Evolutionary conservation across 2,797 vertebrate genomes (phyloP), one percentile per base, ranked within the genome.

Genomic region (Semotilus atromaculatus): DNA sequence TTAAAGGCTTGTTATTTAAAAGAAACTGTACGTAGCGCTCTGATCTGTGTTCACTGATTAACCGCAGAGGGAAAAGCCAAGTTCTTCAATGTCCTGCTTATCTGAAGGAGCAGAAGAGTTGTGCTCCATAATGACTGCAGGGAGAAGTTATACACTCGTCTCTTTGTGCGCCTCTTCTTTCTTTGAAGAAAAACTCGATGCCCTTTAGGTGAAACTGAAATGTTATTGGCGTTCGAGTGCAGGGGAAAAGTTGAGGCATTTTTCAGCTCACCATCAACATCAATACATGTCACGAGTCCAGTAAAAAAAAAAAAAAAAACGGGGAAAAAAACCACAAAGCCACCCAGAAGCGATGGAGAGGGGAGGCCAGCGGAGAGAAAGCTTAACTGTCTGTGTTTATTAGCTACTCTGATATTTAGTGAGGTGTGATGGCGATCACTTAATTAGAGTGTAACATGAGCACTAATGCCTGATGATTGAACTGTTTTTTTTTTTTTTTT

Each of bases 321-420:
- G n/a, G n/a, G n/a, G n/a, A n/a, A n/a, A 82, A 85, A 29, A 73
- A 85, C 53, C 81, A 43, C 53, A 48, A 78, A 79, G 64, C 83
- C 76, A 58, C 83, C 80, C 83, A 72, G 83, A 79, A 77, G 64
- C 64, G 21, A 73, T 48, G 70, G 38, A 77, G 80, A 85, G 38
- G 70, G 60, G 38, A 76, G 64, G 34, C 45, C 53, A 62, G 21
- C 16, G 21, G 76, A 68, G 84, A 86, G 78, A 81, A 83, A 81
- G 62, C 86, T 88, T 78, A 85, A 88, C 84, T 87, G 87, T 86
- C 87, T 21, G 29, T 38, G 83, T 85, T 89, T 78, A 88, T 88
- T 90, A 90, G 85, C 62, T 76, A 77, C 82, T 84, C 80, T 85
- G 87, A 38, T 82, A 82, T 86, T 77, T 86, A 87, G 76, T 79